Evolutionary conservation across 1,140 invertebrate species (phyloP), one percentile per base, ranked within the genome.

Genomic region (Trichoplusia ni): DNA sequence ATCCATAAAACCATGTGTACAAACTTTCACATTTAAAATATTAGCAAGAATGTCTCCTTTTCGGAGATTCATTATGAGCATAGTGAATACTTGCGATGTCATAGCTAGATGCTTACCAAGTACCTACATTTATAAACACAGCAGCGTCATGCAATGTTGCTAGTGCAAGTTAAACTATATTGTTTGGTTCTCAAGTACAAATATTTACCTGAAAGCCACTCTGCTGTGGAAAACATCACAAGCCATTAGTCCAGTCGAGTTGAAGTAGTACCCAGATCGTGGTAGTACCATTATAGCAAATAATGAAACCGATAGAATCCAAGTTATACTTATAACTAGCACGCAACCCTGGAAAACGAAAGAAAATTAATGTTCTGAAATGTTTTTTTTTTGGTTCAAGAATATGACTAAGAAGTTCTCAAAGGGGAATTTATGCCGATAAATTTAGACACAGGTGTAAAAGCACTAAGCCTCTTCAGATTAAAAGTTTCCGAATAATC

Each of bases 151-250:
- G 25, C 3, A 27, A 27, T 27, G 25, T 27, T 27, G n/a, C 25
- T 27, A 27, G 25, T 27, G 7, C 25, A 4, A 27, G 7, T 27
- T 27, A 7, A 27, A 7, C 3, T 35, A 9, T 9, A 35, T 9
- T 35, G 11, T 35, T 35, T 11, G 2, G 3, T n/a, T 35, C 2
- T 35, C 11, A 35, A 3, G 33, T 35, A 35, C 11, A 4, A 27
- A 27, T 8, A 53, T 40, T 62, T 86, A 92, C 93, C 93, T 93
- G 81, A 90, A 96, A 82, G 88, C 95, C 91, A 85, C 95, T 91
- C 91, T 94, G 86, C 82, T 93, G 78, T 96, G 96, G 84, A 96
- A 96, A n/a, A 96, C 95, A 75, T 96, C 96, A 82, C 96, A 96
- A 58, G 95, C 95, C 81, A 96, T 93, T 69, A 96, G 92, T 18